A percentile compares a stretch with the other conserved stretches of the same genome.
phyloP scores from a whole-genome alignment of 30 jellyfish, hydroid and myxozoan species.

The Pseudorhiza aurosa region DNA sequence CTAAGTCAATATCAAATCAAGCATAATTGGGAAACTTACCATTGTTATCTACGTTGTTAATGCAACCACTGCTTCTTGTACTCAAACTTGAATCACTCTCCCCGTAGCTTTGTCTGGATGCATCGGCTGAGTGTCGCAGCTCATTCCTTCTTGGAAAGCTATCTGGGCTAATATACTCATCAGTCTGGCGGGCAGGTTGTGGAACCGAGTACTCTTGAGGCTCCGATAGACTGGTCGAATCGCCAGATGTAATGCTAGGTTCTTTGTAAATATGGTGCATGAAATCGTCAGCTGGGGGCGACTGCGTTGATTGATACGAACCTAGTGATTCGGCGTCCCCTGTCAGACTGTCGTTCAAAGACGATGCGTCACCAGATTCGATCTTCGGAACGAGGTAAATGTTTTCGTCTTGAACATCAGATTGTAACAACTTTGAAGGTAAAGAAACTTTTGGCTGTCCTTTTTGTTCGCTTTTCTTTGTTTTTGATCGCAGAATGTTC shows the following conservation, averaged over 20 bases:
- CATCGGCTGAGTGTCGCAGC: background rate
- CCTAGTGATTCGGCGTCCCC: constrained; percentile 15
- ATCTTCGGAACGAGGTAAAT: constrained; percentile 43
- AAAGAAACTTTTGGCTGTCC: background rate
- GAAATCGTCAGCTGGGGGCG: constrained; percentile 15
- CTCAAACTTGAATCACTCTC: constrained; percentile 28
- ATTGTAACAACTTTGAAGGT: background rate
- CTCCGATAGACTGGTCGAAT: background rate
- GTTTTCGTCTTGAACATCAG: constrained; percentile 5
- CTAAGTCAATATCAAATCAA: too few species aligned
- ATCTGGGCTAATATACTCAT: constrained; percentile 50
- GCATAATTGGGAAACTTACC: constrained; percentile 1
- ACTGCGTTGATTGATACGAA: constrained; percentile 1
- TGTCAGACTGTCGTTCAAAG: background rate
- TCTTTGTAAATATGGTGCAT: constrained; percentile 48
- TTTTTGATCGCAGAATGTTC: constrained; percentile 21
- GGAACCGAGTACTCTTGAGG: constrained; percentile 12
- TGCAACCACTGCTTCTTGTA: constrained; percentile 31
- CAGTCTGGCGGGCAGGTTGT: background rate
- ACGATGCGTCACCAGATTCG: background rate
- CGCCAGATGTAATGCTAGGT: constrained; percentile 13
- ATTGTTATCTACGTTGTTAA: background rate
- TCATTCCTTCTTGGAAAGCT: background rate
- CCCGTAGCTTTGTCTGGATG: constrained; percentile 3
- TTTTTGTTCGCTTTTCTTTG: background rate